Base-by-base conservation (phyloP, 2,888 invertebrate genomes). In the Colostygia pectinataria region DNA sequence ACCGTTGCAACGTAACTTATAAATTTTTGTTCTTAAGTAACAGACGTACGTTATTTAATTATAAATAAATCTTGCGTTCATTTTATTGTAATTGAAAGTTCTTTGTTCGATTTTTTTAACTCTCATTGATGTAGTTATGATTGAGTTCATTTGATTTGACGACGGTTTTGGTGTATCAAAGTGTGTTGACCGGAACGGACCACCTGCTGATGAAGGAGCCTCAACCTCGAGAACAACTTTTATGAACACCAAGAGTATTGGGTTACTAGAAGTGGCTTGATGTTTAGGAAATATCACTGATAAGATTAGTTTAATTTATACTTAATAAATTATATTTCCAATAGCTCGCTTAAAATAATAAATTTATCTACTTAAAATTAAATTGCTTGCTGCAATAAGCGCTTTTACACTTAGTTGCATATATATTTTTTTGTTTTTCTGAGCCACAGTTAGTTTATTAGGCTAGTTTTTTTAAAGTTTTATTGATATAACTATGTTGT, bases 151-250 rank as follows among this genome's bases (percentile, higher is more conserved):
- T 83, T 82, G 80, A 80, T 74, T 66, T 68, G 71, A 71, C 74
- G 78, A 80, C 77, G 78, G 77, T 77, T 82, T 82, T 83, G 84
- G 84, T 80, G 74, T 78, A 85, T 82, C 83, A 83, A 83, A 84
- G 81, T 80, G 75, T 83, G 81, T 79, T 83, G 82, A 85, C 80
- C 76, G 75, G 77, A 60, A 61, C 57, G 68, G 85, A 83, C 87
- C 88, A 72, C 88, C 87, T 81, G 85, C 85, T 76, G 87, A 54
- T 56, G 59, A 66, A 66, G 70, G 65, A 76, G 74, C 72, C 63
- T 68, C 70, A 31, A 27, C 32, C 28, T 39, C 31, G 9, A 14
- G 66, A 65, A 67, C 71, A 66, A 66, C 61, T 66, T 59, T 68
- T 59, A 65, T 63, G 64, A 61, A 53, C 62, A 62, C 51, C 50